Conservation (phyloP, 2,888 invertebrate genomes). For the Brachycybe producta region DNA sequence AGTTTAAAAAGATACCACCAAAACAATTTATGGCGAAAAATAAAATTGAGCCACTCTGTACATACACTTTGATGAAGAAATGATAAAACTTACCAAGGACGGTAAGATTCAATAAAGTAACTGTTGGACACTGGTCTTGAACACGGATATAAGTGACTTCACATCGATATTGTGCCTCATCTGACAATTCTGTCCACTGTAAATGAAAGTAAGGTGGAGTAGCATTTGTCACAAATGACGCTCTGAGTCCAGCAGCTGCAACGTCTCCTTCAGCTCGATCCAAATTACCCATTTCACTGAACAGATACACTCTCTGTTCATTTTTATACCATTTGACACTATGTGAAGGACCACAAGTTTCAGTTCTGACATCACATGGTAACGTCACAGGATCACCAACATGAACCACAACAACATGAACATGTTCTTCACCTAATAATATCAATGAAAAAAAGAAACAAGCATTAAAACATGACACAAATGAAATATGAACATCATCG, state of each 20-base stretch:
- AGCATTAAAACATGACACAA: too few relatives aligned
- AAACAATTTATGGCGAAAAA: too few relatives aligned
- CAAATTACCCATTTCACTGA: slow-evolving; percentile 15
- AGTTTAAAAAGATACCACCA: too few relatives aligned
- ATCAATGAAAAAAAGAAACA: background rate
- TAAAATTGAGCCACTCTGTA: too few relatives aligned
- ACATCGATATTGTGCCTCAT: slow-evolving; percentile 18
- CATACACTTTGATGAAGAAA: too few relatives aligned
- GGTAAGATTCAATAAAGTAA: slow-evolving; percentile 15
- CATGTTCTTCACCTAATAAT: background rate
- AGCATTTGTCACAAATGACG: slow-evolving; percentile 14
- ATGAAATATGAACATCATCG: too few relatives aligned
- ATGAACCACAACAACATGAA: slow-evolving; percentile 1
- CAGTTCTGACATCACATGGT: slow-evolving; percentile 17
- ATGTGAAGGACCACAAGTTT: slow-evolving; percentile 15
- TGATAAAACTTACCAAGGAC: slow-evolving; percentile 16
- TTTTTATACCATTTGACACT: slow-evolving; percentile 21
- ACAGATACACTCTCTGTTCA: slow-evolving; percentile 18
- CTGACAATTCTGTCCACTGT: slow-evolving; percentile 11
- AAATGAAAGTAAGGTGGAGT: slow-evolving; percentile 16
- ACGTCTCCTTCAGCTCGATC: slow-evolving; percentile 19
- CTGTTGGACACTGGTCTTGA: slow-evolving; percentile 17
- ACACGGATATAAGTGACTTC: slow-evolving; percentile 20
- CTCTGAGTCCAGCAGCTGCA: slow-evolving; percentile 6
- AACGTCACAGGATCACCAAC: slow-evolving; percentile 15